Base-by-base conservation (phyloP, 2,113 vertebrate species). In the Ameiurus melas region DNA sequence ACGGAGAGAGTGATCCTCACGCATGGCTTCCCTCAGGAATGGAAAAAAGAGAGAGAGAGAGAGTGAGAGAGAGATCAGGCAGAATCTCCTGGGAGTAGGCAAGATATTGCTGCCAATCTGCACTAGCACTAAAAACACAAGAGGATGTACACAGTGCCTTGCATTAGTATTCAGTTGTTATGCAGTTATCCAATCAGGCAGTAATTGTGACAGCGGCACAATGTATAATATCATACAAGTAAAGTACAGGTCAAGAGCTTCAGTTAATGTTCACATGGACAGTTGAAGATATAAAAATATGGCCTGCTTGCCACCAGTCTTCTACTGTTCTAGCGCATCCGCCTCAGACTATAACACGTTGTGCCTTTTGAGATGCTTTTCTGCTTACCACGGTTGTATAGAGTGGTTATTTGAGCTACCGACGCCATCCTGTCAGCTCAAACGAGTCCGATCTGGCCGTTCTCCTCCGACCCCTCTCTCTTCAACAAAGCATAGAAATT, bases 21-120 rank as follows among this genome's bases (percentile, higher is more conserved):
- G 81, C 86, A 64, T 64, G 75, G 47, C 68, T 86, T 91, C 90
- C 89, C 87, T 60, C 58, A 84, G 90, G 85, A 78, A 47, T 64
- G 5, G 12, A 85, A 80, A 77, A 58, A 17, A 33, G 51, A 55
- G 5, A 53, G 57, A 60, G 58, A 36, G 51, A 16, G 58, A 64
- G 60, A 43, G 27, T 60, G 39, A 83, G 53, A 79, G 77, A 55
- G 75, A 78, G 81, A 62, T 39, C 57, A 58, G 70, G 58, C 89
- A 57, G 83, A 58, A 71, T 33, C 39, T 78, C 19, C 77, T 57
- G 66, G 55, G 60, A 84, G 58, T 79, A 70, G 62, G 51, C 25
- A n/a, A 12, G 66, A 85, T 85, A 79, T 53, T 79, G 70, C 87
- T 90, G 85, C 90, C 81, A 53, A 55, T 83, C 84, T 88, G 68